Percentiles rank a stretch among this genome's conserved stretches.
These are phyloP conservation scores for Leptopilina syphax DNA, from an alignment of 2,888 invertebrate species.

Conservation along the genomic window DNA sequence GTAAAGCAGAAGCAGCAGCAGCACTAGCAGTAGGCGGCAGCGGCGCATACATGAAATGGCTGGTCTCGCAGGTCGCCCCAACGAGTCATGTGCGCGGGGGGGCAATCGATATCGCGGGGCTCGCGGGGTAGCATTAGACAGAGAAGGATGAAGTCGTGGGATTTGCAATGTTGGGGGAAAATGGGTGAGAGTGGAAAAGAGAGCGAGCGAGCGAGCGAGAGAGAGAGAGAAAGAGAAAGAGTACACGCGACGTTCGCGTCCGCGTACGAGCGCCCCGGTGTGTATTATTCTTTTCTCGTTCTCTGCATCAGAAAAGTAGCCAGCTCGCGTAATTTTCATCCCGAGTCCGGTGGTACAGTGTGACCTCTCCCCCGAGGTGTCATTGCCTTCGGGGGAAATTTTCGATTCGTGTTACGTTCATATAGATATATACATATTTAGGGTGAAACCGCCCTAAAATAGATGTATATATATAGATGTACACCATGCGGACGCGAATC, in stretches of 20 bases:
- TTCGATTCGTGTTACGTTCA: conserved; percentile 13
- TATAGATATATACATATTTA: not conserved
- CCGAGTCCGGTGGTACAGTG: conserved; percentile 8
- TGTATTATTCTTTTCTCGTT: conserved; percentile 17
- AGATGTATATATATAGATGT: too few relatives aligned
- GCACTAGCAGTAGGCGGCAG: not conserved
- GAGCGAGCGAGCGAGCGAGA: conserved; percentile 6
- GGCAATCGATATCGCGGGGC: conserved; percentile 36
- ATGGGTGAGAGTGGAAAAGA: not conserved
- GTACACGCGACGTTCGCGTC: conserved; percentile 20
- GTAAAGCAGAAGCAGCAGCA: not conserved
- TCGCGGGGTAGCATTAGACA: conserved; percentile 23
- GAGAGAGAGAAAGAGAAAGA: conserved; percentile 18
- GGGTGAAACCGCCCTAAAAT: conserved; percentile 23
- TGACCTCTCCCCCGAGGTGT: conserved; percentile 38
- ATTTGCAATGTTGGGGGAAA: conserved; percentile 4
- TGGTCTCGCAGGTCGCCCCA: conserved; percentile 30
- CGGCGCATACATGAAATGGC: conserved; percentile 10
- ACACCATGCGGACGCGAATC: conserved; percentile 24
- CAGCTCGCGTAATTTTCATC: conserved; percentile 30
- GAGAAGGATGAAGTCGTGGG: conserved; percentile 30
- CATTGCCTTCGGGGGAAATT: conserved; percentile 32
- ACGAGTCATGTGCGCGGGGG: conserved; percentile 27
- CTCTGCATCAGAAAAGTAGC: conserved; percentile 22
- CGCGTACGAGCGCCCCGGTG: conserved; percentile 21